A percentile compares a stretch with the other conserved stretches of the same genome.
Evolutionary conservation across 2,888 invertebrate species (phyloP).

Genomic region (Stenchaetothrips biformis): DNA sequence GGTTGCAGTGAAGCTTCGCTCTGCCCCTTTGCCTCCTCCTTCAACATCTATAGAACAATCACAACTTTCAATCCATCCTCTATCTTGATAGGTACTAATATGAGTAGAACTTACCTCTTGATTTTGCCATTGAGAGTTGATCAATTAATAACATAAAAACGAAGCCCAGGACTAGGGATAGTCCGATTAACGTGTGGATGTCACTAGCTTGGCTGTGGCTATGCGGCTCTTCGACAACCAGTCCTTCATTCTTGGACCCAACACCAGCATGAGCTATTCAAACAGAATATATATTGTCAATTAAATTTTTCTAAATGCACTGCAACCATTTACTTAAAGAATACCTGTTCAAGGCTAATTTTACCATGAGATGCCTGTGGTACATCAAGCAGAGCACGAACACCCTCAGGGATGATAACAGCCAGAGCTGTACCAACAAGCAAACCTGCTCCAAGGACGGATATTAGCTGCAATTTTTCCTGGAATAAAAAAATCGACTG

Average conservation of each 20-base stretch:
- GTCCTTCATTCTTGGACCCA: conserved; percentile 45
- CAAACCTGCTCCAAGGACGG: conserved; percentile 93
- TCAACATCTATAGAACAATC: conserved; percentile 44
- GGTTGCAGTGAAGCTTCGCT: conserved; percentile 79
- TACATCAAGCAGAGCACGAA: conserved; percentile 63
- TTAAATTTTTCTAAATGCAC: too few relatives aligned
- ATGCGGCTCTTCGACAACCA: conserved; percentile 42
- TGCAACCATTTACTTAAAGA: too few relatives aligned
- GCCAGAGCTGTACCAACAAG: conserved; percentile 95
- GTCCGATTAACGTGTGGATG: conserved; percentile 78
- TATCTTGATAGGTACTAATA: conserved; percentile 44
- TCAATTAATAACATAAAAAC: conserved; percentile 97
- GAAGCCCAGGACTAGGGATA: conserved; percentile 90
- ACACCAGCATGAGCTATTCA: conserved; percentile 43
- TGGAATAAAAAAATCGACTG: conserved; percentile 48
- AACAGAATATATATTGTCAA: background rate
- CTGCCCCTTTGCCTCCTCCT: conserved; percentile 39
- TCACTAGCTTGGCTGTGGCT: conserved; percentile 47
- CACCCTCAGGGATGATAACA: conserved; percentile 98
- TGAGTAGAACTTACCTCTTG: conserved; percentile 56
- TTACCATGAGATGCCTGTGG: background rate
- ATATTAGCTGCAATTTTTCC: conserved; percentile 90
- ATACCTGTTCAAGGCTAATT: background rate
- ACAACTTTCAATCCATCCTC: too few relatives aligned
- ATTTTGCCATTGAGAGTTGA: conserved; percentile 61